phyloP scores from a whole-genome alignment of 2,888 invertebrate species.

The Blera fallax region DNA sequence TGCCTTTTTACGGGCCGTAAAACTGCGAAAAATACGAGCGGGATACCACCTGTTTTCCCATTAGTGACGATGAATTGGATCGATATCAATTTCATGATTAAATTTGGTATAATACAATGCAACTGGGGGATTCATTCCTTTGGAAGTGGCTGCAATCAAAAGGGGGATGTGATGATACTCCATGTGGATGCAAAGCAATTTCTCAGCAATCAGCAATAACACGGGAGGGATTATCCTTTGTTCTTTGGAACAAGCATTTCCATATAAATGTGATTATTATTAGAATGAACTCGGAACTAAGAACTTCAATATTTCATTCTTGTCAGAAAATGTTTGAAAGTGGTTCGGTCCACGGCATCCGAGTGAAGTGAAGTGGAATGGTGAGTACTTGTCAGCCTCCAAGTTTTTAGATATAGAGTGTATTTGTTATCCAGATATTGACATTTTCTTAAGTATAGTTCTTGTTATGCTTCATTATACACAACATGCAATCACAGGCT shows the following conservation, averaged over 20 bases:
- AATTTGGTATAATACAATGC: background rate
- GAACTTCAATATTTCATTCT: background rate
- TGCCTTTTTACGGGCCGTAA: conserved; percentile 46
- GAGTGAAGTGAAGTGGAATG: too few species aligned
- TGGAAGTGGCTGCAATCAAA: background rate
- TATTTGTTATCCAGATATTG: too few species aligned
- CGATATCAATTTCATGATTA: conserved; percentile 58
- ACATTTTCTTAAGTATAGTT: too few species aligned
- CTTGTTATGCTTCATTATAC: too few species aligned
- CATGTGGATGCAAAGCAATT: background rate
- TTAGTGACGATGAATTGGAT: conserved; percentile 30
- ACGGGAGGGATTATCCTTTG: background rate
- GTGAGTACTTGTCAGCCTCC: too few species aligned
- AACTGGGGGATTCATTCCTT: background rate
- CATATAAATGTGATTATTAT: background rate
- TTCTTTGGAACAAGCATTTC: background rate
- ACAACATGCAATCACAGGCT: too few species aligned
- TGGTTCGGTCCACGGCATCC: too few species aligned
- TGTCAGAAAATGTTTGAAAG: too few species aligned
- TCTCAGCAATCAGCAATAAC: background rate
- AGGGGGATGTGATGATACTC: background rate
- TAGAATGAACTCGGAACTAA: background rate
- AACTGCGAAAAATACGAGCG: conserved; percentile 25
- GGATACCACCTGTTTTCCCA: conserved; percentile 29
- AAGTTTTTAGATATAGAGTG: too few species aligned